Percentiles rank a stretch among this genome's conserved stretches.
Conservation (phyloP, 1,140 invertebrate species). For the Drosophila arizonae region DNA sequence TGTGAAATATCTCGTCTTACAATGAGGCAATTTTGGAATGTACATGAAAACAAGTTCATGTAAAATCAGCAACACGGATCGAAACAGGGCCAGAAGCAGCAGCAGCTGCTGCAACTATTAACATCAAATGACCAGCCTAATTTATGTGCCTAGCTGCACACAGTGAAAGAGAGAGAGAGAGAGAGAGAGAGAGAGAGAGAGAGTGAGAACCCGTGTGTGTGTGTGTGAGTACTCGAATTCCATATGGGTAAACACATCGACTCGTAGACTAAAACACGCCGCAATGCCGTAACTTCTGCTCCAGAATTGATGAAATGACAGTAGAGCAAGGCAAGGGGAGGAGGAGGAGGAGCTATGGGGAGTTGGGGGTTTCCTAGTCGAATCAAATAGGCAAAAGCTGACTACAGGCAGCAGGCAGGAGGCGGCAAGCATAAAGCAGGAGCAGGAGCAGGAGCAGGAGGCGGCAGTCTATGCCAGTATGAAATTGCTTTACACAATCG, state of each 20-base stretch:
- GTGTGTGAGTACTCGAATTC: constrained; percentile 25
- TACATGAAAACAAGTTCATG: constrained; percentile 51
- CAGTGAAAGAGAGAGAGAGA: constrained; percentile 12
- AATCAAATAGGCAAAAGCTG: constrained; percentile 34
- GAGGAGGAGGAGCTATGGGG: background rate
- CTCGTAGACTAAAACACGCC: constrained; percentile 50
- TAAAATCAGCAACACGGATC: constrained; percentile 33
- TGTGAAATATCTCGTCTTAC: constrained; percentile 4
- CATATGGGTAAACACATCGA: constrained; percentile 31
- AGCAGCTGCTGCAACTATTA: constrained; percentile 55
- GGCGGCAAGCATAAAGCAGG: background rate
- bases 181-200: background rate
- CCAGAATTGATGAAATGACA: constrained; percentile 66
- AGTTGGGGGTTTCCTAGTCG: background rate
- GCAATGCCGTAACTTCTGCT: constrained; percentile 72
- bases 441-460: background rate
- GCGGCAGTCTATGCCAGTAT: constrained; percentile 4
- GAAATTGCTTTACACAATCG: constrained; percentile 80
- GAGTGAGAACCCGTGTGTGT: background rate
- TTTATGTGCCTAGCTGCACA: constrained; percentile 60
- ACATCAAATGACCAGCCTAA: constrained; percentile 75
- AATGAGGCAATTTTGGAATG: constrained; percentile 62
- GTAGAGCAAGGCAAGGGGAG: constrained; percentile 31
- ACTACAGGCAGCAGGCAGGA: background rate
- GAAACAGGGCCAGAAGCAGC: constrained; percentile 12